Percentiles rank a stretch among this genome's conserved stretches.
phyloP scores from a whole-genome alignment of 2,113 vertebrate species.

The Oncorhynchus masou region DNA sequence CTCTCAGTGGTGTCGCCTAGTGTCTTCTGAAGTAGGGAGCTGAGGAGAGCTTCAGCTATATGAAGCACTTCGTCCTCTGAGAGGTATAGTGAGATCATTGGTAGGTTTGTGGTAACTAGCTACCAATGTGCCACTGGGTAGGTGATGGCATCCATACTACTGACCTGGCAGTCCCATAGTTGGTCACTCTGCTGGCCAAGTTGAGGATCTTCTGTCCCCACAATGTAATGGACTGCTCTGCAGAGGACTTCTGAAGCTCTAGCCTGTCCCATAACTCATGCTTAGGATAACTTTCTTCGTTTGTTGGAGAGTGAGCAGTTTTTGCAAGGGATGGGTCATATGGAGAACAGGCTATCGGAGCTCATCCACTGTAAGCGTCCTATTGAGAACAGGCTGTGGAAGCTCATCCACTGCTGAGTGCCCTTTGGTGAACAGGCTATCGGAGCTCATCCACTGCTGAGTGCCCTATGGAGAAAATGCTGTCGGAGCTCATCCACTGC shows the following conservation, averaged over 20 bases:
- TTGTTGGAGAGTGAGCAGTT: constrained; percentile 83
- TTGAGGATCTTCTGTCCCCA: constrained; percentile 64
- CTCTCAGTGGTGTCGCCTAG: constrained; percentile 24
- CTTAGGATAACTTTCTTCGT: constrained; percentile 77
- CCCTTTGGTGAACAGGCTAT: too few relatives aligned
- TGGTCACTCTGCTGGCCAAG: constrained; percentile 38
- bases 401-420: constrained; percentile 62
- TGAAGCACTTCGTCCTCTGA: constrained; percentile 63
- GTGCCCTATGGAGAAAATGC: too few relatives aligned
- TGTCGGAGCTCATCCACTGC: too few relatives aligned
- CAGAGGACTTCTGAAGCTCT: constrained; percentile 51
- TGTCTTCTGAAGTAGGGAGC: constrained; percentile 56
- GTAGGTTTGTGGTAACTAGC: constrained; percentile 80
- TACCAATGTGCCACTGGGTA: constrained; percentile 85
- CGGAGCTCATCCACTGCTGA: too few relatives aligned
- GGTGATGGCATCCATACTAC: constrained; percentile 58
- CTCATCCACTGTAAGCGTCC: constrained; percentile 71
- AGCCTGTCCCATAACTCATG: constrained; percentile 24
- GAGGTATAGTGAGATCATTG: constrained; percentile 77
- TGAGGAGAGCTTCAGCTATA: constrained; percentile 74
- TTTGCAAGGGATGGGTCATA: constrained; percentile 76
- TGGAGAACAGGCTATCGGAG: neutral
- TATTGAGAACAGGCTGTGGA: constrained; percentile 70
- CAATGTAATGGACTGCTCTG: constrained; percentile 70
- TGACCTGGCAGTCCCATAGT: constrained; percentile 79